phyloP scores from a whole-genome alignment of 2,888 invertebrate genomes.

The Zonitis immaculata region DNA sequence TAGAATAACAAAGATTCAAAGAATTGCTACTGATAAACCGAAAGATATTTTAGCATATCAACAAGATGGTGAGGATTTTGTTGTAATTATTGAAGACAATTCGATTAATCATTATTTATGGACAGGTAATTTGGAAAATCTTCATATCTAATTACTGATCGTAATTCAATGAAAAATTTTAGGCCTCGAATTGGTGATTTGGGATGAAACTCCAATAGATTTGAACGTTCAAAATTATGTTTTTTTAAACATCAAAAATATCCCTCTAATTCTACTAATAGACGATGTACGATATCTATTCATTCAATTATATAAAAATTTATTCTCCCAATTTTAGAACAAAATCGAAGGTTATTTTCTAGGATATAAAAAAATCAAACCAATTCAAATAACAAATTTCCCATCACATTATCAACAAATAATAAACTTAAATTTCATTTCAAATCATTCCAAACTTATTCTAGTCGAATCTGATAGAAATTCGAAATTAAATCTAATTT shows the following conservation, averaged over 20 bases:
- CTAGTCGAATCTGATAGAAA: neutral
- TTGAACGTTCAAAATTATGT: constrained; percentile 18
- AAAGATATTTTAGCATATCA: constrained; percentile 23
- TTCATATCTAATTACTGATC: no score
- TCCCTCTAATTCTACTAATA: neutral
- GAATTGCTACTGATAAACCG: constrained; percentile 21
- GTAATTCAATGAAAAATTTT: constrained; percentile 9
- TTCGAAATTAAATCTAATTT: neutral
- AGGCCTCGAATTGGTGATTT: constrained; percentile 27
- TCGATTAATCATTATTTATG: constrained; percentile 28
- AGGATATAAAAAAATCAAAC: neutral
- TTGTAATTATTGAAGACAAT: constrained; percentile 26
- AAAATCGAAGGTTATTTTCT: neutral
- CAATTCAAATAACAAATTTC: neutral
- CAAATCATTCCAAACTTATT: neutral
- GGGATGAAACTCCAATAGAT: constrained; percentile 21
- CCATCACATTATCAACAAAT: neutral
- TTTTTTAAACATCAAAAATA: neutral
- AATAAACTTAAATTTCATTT: neutral
- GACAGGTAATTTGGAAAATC: constrained; percentile 30
- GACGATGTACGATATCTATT: neutral
- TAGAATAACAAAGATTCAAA: constrained; percentile 31
- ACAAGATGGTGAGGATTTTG: constrained; percentile 21
- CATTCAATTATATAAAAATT: neutral
- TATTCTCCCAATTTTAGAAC: neutral